Percentiles rank a stretch among this genome's conserved stretches.
Evolutionary conservation across 2,113 vertebrate genomes (phyloP).

Genomic region (Nesospiza acunhae): DNA sequence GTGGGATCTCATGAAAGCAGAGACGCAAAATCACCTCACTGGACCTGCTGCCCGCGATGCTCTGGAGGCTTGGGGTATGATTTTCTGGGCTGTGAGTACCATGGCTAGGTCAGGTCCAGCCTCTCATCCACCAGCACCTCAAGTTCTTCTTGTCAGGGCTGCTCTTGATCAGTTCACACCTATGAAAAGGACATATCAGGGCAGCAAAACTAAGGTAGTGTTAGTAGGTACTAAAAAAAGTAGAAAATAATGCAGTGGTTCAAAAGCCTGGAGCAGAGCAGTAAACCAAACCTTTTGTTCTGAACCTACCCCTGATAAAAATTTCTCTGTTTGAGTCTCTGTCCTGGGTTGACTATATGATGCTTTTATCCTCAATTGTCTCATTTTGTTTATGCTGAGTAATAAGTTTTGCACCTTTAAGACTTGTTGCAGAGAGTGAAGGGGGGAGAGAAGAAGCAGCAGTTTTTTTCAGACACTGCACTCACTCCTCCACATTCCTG

Average conservation of each 20-base stretch:
- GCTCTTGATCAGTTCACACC: background rate
- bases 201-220: background rate
- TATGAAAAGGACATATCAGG: background rate
- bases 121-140: background rate
- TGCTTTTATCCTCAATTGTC: too few relatives aligned
- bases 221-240: background rate
- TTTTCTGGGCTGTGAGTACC: background rate
- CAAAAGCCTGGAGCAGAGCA: background rate
- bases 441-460: too few relatives aligned
- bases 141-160: background rate
- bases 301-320: background rate
- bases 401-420: too few relatives aligned
- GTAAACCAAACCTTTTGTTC: background rate
- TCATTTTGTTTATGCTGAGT: too few relatives aligned
- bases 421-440: too few relatives aligned
- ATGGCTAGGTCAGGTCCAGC: background rate
- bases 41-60: fast-evolving
- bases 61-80: background rate
- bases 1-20: background rate
- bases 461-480: too few relatives aligned
- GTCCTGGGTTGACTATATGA: too few relatives aligned
- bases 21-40: background rate
- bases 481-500: too few relatives aligned
- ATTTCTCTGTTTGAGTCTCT: too few relatives aligned
- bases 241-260: background rate